These are phyloP conservation scores for Molossus molossus DNA, from an alignment of 2,797 vertebrate species.

Conservation along the genomic window DNA sequence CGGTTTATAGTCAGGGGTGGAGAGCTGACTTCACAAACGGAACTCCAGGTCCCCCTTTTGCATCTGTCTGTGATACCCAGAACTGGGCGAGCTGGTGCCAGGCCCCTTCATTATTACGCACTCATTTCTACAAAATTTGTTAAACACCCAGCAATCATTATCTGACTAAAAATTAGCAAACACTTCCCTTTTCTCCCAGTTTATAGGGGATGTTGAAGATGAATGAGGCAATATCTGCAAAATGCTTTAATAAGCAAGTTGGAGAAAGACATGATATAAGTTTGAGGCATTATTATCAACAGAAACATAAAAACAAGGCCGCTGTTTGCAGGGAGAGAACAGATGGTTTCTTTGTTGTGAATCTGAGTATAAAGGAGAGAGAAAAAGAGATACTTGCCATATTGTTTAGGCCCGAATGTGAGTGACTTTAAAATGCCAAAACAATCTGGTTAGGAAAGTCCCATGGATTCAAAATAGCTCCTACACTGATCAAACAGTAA, in stretches of 20 bases:
- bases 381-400: conserved; percentile 79
- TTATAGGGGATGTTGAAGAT: conserved; percentile 55
- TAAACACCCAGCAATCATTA: conserved; percentile 7
- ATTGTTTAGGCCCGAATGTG: conserved; percentile 81
- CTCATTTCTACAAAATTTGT: conserved; percentile 3
- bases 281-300: conserved; percentile 83
- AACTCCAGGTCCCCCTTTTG: conserved; percentile 19
- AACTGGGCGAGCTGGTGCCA: neutral
- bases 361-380: conserved; percentile 76
- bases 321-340: conserved; percentile 82
- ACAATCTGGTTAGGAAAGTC: conserved; percentile 85
- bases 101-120: neutral
- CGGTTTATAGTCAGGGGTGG: neutral
- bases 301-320: conserved; percentile 78
- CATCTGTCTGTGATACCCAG: neutral
- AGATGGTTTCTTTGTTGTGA: conserved; percentile 86
- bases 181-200: neutral
- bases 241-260: conserved; percentile 84
- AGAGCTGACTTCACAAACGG: neutral
- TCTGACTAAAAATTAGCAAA: conserved; percentile 41
- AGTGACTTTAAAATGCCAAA: conserved; percentile 84
- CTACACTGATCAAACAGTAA: conserved; percentile 82
- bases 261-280: conserved; percentile 75
- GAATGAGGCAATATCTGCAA: conserved; percentile 70
- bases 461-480: conserved; percentile 85